A percentile compares a stretch with the other conserved stretches of the same genome.
These are phyloP conservation scores for Calonectris borealis DNA, from an alignment of 2,113 vertebrate genomes.

Conservation along the genomic window DNA sequence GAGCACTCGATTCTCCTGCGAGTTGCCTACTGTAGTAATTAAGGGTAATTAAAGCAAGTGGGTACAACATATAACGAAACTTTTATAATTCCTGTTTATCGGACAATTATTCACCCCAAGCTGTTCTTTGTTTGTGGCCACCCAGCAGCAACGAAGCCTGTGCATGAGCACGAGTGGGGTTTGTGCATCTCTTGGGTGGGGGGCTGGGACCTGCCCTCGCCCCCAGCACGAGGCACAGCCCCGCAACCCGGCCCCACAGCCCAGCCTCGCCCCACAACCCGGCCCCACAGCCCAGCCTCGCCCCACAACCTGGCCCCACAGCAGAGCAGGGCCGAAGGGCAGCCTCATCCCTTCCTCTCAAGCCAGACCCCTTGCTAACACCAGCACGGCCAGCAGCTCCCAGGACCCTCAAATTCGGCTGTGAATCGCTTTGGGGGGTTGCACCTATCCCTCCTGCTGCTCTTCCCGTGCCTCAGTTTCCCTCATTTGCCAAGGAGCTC, in stretches of 20 bases:
- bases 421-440: accelerated
- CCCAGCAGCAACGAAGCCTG: accelerated
- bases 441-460: accelerated
- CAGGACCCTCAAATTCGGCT: not conserved
- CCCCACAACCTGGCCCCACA: not conserved
- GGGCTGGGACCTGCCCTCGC: accelerated
- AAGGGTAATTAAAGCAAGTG: conserved; percentile 55
- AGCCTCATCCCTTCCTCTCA: not conserved
- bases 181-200: not conserved
- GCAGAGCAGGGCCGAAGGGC: not conserved
- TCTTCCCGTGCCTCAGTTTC: not conserved
- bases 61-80: not conserved
- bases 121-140: not conserved
- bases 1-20: not conserved
- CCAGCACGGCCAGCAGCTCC: not conserved
- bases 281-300: not conserved
- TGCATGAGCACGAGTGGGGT: accelerated
- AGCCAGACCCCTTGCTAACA: not conserved
- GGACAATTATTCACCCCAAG: not conserved
- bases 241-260: not conserved
- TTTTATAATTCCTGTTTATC: not conserved
- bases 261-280: not conserved
- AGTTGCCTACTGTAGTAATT: conserved; percentile 39
- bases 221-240: not conserved
- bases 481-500: not conserved